Evolutionary conservation across 2,113 vertebrate genomes (phyloP).

Genomic region (Ceratotherium simum): DNA sequence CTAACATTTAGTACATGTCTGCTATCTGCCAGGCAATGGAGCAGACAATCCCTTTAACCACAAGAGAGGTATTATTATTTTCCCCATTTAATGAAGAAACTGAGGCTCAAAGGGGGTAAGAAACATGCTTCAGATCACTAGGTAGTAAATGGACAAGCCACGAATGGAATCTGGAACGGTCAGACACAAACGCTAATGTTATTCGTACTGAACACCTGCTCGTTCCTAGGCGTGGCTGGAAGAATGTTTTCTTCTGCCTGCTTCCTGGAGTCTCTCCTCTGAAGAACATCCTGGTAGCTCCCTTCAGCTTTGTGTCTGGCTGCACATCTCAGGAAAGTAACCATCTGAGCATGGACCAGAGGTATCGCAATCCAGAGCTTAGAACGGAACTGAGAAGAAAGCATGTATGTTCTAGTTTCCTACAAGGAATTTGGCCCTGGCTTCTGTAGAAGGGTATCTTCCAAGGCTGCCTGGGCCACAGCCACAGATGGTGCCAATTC

Average conservation of each 20-base stretch:
- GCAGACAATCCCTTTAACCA: neutral
- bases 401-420: neutral
- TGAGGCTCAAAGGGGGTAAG: neutral
- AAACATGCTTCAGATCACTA: neutral
- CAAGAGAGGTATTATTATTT: neutral
- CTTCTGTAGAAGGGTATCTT: neutral
- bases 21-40: neutral
- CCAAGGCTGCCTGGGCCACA: neutral
- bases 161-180: neutral
- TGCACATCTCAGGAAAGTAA: neutral
- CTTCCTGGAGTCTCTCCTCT: neutral
- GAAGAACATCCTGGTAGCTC: neutral
- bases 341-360: neutral
- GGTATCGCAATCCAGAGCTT: neutral
- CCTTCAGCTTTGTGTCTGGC: neutral
- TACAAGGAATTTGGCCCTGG: neutral
- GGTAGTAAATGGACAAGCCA: neutral
- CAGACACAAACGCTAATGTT: neutral
- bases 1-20: neutral
- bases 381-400: neutral
- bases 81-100: constrained; percentile 4
- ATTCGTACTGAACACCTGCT: neutral
- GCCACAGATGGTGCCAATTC: neutral
- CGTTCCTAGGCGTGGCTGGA: neutral
- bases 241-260: neutral